Conservation (phyloP, 2,888 invertebrate genomes). For the Standfussiana lucernea region DNA sequence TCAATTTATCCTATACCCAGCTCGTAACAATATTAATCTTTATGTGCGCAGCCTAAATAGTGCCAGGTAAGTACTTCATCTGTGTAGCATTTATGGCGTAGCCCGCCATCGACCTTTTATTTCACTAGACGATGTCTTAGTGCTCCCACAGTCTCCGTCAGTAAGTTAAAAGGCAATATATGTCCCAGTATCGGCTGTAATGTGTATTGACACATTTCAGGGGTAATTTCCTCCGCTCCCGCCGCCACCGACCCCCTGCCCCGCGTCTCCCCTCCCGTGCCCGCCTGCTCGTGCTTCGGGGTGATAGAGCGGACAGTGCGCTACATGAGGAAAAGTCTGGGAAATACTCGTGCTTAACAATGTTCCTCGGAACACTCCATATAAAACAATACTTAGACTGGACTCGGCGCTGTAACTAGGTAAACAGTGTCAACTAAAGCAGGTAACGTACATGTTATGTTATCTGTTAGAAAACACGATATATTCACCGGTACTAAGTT, state of each 20-base stretch:
- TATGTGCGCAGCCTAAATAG: too few relatives aligned
- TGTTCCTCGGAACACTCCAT: not conserved
- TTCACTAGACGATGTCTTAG: too few relatives aligned
- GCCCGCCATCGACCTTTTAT: too few relatives aligned
- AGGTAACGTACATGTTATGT: not conserved
- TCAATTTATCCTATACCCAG: too few relatives aligned
- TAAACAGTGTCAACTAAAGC: not conserved
- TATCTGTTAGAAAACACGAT: not conserved
- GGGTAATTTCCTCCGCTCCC: not conserved
- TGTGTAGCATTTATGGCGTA: too few relatives aligned
- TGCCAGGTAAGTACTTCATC: too few relatives aligned
- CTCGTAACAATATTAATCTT: too few relatives aligned
- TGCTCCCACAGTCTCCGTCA: too few relatives aligned
- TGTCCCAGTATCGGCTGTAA: not conserved
- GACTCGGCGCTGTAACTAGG: not conserved
- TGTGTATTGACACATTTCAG: conserved; percentile 21
- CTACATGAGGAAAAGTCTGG: not conserved
- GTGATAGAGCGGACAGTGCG: not conserved
- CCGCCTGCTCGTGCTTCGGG: not conserved
- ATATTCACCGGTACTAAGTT: not conserved
- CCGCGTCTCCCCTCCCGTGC: not conserved
- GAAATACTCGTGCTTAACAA: too few relatives aligned
- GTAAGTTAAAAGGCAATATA: too few relatives aligned
- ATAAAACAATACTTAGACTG: not conserved
- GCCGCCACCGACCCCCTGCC: not conserved